Base-by-base conservation (phyloP, 2,888 invertebrate species). In the Dexiosoma caninum region DNA sequence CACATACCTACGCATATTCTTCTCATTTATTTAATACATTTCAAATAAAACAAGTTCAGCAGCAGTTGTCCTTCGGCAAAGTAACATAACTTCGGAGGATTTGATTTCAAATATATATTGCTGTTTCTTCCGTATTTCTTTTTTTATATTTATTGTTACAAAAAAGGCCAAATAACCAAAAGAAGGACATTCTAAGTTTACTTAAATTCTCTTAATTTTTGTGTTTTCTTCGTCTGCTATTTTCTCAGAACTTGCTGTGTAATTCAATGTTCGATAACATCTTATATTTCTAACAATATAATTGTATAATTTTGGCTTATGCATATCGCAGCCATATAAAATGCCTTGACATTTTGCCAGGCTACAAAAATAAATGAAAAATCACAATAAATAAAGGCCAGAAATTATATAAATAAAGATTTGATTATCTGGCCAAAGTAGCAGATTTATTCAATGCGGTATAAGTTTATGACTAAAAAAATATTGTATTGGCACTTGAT, bases 111-210 rank as follows among this genome's bases (percentile, higher is more conserved):
- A 3, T 3, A 27, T 27, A 27, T n/a, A n/a, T n/a, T n/a, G n/a
- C n/a, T n/a, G n/a, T 3, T 27, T 27, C 27, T 6, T 27, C 27
- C 27, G 3, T 27, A 6, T n/a, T n/a, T n/a, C 4, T 5, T 27
- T 27, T 27, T 27, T 27, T 27, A 27, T 44, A 44, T 44, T 44
- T 19, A 3, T 10, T 12, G 12, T 23, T 23, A 9, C 14, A 3
- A n/a, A n/a, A 49, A 46, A 23, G 27, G 32, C 10, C 19, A 27
- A 46, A 14, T 19, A 46, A 37, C 27, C 23, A 1, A 32, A 49
- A 57, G 40, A 75, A 75, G 66, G 66, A 59, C 66, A 67, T 59
- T 51, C 42, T 42, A 67, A 67, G 66, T 59, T 75, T 59, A 66
- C 42, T 37, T 57, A 49, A n/a, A n/a, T 9, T 32, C 21, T 8